Conservation (phyloP, 2,113 vertebrate species). For the Ardeotis arabs region DNA sequence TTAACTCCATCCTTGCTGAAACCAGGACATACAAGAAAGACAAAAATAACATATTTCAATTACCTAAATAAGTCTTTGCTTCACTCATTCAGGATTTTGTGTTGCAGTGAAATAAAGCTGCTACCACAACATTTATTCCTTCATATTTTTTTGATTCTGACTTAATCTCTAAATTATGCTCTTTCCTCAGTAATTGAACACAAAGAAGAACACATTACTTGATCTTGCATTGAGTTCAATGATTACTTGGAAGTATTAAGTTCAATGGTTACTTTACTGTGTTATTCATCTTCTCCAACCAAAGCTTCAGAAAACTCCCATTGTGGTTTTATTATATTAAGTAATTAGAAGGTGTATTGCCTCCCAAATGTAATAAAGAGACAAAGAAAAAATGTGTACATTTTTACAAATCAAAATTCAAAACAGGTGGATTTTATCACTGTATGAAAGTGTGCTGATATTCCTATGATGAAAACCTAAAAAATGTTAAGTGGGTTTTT, state of each 20-base stretch:
- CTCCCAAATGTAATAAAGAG: neutral
- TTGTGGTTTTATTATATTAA: neutral
- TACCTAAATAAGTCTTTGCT: neutral
- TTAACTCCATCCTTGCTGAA: too few species aligned
- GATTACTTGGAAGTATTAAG: neutral
- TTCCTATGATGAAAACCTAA: neutral
- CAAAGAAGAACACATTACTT: neutral
- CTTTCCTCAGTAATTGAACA: neutral
- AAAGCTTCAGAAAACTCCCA: neutral
- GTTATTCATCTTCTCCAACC: accelerated
- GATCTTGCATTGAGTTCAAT: neutral
- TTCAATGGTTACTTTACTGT: neutral
- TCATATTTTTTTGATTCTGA: neutral
- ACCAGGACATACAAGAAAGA: neutral
- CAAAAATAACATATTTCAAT: neutral
- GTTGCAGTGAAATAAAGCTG: neutral
- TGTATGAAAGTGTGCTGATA: neutral
- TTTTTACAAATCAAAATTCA: neutral
- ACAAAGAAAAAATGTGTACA: neutral
- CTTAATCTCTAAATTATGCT: neutral
- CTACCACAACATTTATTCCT: neutral
- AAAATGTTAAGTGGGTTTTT: accelerated
- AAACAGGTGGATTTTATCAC: neutral
- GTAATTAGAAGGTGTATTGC: neutral
- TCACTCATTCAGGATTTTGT: neutral